These are phyloP conservation scores for Microchirus variegatus DNA, from an alignment of 2,797 vertebrate species.

Conservation along the genomic window DNA sequence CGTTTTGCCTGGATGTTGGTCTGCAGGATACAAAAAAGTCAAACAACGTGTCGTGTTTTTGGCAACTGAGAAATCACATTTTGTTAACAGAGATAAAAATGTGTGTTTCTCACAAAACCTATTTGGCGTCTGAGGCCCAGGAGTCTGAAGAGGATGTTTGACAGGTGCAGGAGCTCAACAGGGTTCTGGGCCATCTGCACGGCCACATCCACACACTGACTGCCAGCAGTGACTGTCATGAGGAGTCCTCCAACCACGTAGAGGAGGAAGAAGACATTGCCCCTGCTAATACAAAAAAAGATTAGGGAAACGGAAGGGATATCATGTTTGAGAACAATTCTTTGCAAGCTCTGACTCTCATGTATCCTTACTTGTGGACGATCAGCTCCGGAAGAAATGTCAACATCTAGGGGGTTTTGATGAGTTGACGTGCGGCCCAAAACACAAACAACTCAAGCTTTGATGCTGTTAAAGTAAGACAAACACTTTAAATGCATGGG, in stretches of 20 bases:
- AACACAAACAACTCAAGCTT: no score
- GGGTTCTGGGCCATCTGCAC: conserved; percentile 30
- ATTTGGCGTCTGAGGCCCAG: conserved; percentile 7
- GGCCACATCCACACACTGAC: conserved; percentile 38
- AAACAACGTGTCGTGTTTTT: no score
- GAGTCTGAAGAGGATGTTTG: conserved; percentile 11
- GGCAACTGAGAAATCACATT: background rate
- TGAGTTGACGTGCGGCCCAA: no score
- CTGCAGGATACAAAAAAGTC: conserved; percentile 21
- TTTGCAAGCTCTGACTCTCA: no score
- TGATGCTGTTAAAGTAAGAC: no score
- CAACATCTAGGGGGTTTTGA: no score
- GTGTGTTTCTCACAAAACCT: conserved; percentile 3
- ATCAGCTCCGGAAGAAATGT: no score
- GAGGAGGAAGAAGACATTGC: conserved; percentile 20
- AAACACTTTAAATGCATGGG: no score
- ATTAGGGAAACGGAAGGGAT: background rate
- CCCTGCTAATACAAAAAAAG: conserved; percentile 5
- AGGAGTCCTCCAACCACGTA: conserved; percentile 44
- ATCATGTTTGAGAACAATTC: background rate
- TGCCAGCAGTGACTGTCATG: conserved; percentile 26
- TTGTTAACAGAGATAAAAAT: background rate
- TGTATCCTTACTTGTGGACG: no score
- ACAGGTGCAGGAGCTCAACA: conserved; percentile 21
- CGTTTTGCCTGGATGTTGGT: background rate